phyloP scores from a whole-genome alignment of 2,888 invertebrate genomes.

The Ophion costatus region DNA sequence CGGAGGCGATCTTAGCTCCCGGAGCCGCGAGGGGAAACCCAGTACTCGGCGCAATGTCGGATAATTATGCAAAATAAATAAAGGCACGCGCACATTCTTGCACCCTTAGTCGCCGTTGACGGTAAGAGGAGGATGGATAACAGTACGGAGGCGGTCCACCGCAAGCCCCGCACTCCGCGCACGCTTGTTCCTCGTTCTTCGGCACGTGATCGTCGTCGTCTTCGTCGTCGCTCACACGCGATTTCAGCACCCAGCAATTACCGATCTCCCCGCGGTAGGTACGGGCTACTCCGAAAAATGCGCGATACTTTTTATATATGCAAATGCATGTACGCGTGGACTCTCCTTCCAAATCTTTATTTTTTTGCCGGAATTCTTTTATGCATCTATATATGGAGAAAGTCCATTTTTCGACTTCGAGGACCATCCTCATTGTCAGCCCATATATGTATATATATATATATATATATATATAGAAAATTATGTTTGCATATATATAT shows the following conservation, averaged over 20 bases:
- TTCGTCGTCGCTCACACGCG: constrained; percentile 73
- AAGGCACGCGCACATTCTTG: constrained; percentile 79
- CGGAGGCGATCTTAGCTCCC: constrained; percentile 49
- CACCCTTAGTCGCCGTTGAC: constrained; percentile 67
- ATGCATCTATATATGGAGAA: no score
- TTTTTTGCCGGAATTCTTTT: background rate
- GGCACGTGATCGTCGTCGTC: constrained; percentile 52
- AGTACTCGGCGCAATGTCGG: constrained; percentile 65
- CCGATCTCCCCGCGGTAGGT: constrained; percentile 73
- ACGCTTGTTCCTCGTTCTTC: constrained; percentile 33
- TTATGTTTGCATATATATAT: no score
- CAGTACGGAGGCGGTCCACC: background rate
- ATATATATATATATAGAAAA: no score
- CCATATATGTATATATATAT: no score
- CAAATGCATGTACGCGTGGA: constrained; percentile 10
- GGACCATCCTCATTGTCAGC: no score
- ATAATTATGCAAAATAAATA: constrained; percentile 80
- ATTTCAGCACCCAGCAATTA: constrained; percentile 77
- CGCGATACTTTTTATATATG: constrained; percentile 67
- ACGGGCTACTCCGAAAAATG: constrained; percentile 65
- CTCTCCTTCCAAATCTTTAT: background rate
- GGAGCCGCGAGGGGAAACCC: constrained; percentile 4
- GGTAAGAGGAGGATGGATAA: constrained; percentile 44
- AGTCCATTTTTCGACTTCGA: no score
- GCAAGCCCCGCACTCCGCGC: constrained; percentile 16